These are phyloP conservation scores for Watersipora subatra DNA, from an alignment of 1,140 invertebrate genomes.

Conservation along the genomic window DNA sequence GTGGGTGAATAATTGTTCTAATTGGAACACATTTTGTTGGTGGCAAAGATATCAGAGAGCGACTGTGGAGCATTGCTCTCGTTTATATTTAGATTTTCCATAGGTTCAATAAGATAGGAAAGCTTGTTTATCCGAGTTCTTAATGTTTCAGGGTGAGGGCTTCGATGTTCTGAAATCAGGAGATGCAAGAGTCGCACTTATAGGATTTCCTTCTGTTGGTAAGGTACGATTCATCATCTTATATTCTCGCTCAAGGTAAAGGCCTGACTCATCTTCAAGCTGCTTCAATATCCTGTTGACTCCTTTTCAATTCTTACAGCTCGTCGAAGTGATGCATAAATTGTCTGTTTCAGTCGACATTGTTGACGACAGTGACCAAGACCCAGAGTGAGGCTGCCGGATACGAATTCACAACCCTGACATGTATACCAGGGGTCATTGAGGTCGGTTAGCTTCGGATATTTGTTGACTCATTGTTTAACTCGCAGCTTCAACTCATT, in stretches of 20 bases:
- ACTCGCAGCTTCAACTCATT: background rate
- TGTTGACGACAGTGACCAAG: slow-evolving; percentile 31
- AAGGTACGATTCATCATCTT: slow-evolving; percentile 26
- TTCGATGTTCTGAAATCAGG: slow-evolving; percentile 99
- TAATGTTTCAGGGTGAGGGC: slow-evolving; percentile 74
- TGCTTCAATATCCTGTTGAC: background rate
- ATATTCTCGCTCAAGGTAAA: background rate
- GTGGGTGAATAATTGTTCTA: no score
- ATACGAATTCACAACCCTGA: slow-evolving; percentile 98
- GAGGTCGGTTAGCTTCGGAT: slow-evolving; percentile 46
- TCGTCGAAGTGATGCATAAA: no score
- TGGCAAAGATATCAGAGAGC: no score
- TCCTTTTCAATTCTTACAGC: no score
- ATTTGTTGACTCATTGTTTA: background rate
- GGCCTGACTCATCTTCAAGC: background rate
- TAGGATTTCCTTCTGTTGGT: slow-evolving; percentile 82
- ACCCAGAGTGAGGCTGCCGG: slow-evolving; percentile 81
- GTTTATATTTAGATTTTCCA: no score
- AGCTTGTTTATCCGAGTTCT: no score
- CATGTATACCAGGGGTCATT: slow-evolving; percentile 97
- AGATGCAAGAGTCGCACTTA: slow-evolving; percentile 93
- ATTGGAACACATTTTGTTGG: no score
- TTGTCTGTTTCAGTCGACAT: slow-evolving; percentile 27
- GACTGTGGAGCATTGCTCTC: no score
- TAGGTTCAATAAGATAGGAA: no score